Percentiles rank a stretch among this genome's conserved stretches.
Evolutionary conservation across 2,888 invertebrate genomes (phyloP).

Genomic region (Acanthosepion esculentum): DNA sequence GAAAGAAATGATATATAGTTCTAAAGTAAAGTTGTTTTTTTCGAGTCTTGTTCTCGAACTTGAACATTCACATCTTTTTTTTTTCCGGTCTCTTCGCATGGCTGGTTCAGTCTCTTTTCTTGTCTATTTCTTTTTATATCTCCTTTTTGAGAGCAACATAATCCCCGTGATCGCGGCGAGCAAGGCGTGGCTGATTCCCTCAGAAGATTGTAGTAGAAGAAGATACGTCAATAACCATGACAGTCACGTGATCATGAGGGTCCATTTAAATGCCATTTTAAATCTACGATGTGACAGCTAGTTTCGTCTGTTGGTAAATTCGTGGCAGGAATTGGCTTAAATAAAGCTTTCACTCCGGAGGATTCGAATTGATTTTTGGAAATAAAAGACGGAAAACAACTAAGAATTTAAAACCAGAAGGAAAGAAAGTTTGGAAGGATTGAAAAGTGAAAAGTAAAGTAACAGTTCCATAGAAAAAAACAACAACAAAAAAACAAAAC

Average conservation of each 20-base stretch:
- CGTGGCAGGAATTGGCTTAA: slow-evolving; percentile 11
- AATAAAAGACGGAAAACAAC: not conserved
- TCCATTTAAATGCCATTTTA: slow-evolving; percentile 33
- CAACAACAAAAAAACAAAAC: not conserved
- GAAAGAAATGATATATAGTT: too few species aligned
- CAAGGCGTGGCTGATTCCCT: not conserved
- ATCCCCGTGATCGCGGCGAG: not conserved
- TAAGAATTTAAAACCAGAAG: not conserved
- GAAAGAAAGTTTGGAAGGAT: not conserved
- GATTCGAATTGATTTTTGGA: not conserved
- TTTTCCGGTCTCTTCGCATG: not conserved
- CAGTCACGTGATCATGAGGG: not conserved
- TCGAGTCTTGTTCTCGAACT: too few species aligned
- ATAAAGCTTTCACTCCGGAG: slow-evolving; percentile 22
- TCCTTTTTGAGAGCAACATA: slow-evolving; percentile 17
- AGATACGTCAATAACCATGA: not conserved
- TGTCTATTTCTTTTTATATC: not conserved
- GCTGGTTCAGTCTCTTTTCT: not conserved
- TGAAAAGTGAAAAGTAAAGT: not conserved
- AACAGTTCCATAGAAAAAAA: not conserved
- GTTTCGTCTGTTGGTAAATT: slow-evolving; percentile 33
- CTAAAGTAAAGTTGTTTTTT: too few species aligned
- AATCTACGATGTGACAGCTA: slow-evolving; percentile 33
- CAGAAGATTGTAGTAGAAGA: not conserved
- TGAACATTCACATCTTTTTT: not conserved